These are phyloP conservation scores for Gila robusta DNA, from an alignment of 2,797 vertebrate genomes.

Conservation along the genomic window DNA sequence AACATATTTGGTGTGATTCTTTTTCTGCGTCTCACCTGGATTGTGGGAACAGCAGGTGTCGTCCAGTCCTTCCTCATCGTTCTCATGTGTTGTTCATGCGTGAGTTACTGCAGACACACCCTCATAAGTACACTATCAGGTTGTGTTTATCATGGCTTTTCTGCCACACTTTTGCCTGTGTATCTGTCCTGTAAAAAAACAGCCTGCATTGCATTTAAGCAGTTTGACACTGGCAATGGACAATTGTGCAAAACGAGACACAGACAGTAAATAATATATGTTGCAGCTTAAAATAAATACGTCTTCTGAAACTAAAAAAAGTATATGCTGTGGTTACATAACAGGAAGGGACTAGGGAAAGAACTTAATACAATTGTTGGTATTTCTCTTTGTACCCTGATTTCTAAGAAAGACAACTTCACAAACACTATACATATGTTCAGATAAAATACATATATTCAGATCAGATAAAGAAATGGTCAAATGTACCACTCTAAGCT, in stretches of 20 bases:
- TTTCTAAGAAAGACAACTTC: no score
- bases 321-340: no score
- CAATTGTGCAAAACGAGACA: background rate
- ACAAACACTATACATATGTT: no score
- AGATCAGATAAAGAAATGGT: no score
- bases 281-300: background rate
- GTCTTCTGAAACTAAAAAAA: no score
- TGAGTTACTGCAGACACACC: constrained; percentile 77
- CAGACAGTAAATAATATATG: background rate
- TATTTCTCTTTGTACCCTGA: no score
- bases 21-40: constrained; percentile 96
- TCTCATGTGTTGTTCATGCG: constrained; percentile 97
- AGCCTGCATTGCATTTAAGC: background rate
- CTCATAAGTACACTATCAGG: constrained; percentile 15
- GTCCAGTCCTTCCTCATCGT: constrained; percentile 96
- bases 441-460: no score
- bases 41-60: constrained; percentile 95
- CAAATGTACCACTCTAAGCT: no score
- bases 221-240: background rate
- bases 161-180: background rate
- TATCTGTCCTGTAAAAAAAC: constrained; percentile 4
- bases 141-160: background rate
- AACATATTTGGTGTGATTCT: constrained; percentile 99
- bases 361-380: no score
- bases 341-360: no score